These are phyloP conservation scores for Pseudoips prasinana DNA, from an alignment of 2,888 invertebrate genomes.

Conservation along the genomic window DNA sequence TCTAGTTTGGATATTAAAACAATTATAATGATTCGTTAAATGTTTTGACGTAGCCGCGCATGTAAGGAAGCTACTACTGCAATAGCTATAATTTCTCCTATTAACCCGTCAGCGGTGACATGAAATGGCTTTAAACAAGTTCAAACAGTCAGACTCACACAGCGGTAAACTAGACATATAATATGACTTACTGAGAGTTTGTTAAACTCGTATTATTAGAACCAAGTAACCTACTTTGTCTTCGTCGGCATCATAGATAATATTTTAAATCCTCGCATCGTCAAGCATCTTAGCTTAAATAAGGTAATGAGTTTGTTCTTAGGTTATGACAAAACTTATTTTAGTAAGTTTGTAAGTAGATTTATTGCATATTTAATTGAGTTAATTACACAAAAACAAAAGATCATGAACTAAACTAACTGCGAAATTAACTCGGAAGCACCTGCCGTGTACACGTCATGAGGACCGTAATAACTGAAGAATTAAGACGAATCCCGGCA, in stretches of 20 bases:
- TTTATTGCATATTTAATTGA: slow-evolving; percentile 6
- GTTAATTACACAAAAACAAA: slow-evolving; percentile 31
- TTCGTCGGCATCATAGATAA: slow-evolving; percentile 13
- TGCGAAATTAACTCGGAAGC: slow-evolving; percentile 39
- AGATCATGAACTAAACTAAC: slow-evolving; percentile 33
- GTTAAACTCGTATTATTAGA: slow-evolving; percentile 15
- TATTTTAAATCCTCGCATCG: slow-evolving; percentile 21
- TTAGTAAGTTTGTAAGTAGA: not conserved
- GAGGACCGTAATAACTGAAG: slow-evolving; percentile 46
- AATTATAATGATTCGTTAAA: slow-evolving; percentile 33
- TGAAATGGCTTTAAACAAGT: slow-evolving; percentile 26
- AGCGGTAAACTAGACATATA: slow-evolving; percentile 18
- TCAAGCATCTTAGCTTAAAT: slow-evolving; percentile 13
- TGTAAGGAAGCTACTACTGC: slow-evolving; percentile 13
- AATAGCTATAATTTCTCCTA: slow-evolving; percentile 24
- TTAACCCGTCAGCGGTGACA: slow-evolving; percentile 29
- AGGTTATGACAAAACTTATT: too few species aligned
- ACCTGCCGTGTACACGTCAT: slow-evolving; percentile 42
- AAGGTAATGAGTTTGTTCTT: too few species aligned
- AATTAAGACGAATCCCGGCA: slow-evolving; percentile 53
- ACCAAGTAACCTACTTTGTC: slow-evolving; percentile 9
- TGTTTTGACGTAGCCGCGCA: slow-evolving; percentile 12
- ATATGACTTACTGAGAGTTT: too few species aligned
- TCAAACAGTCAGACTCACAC: slow-evolving; percentile 14
- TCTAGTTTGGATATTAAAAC: slow-evolving; percentile 43